Conservation (phyloP, 2,113 vertebrate species). For the Engystomops pustulosus region DNA sequence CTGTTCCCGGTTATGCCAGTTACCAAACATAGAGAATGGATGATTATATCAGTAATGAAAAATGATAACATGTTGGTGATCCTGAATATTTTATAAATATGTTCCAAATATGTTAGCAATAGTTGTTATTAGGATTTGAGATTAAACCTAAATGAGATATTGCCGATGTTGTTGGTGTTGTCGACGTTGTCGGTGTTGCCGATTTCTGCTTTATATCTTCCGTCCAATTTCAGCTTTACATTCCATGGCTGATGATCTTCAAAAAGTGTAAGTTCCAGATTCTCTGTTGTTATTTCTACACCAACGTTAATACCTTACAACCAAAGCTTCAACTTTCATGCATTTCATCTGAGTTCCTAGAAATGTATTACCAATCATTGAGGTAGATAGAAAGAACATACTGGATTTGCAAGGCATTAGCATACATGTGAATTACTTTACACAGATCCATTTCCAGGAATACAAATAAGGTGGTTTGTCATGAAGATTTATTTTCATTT, state of each 20-base stretch:
- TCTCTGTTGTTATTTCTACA: no score
- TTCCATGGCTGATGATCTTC: not conserved
- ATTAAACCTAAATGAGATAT: not conserved
- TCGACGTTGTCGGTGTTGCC: not conserved
- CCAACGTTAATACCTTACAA: no score
- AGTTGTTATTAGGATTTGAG: not conserved
- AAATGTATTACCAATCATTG: not conserved
- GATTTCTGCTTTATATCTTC: not conserved
- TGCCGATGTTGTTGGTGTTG: not conserved
- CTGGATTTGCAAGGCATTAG: no score
- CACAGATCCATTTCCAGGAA: no score
- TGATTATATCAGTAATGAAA: not conserved
- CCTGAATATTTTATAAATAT: not conserved
- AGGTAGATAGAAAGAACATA: not conserved
- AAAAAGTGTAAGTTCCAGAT: no score
- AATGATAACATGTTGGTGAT: not conserved
- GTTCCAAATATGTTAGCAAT: not conserved
- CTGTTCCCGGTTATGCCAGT: conserved; percentile 42
- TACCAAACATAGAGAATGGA: not conserved
- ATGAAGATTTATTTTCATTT: no score
- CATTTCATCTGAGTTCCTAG: not conserved
- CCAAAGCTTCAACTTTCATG: not conserved
- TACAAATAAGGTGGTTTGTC: no score
- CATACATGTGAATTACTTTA: no score
- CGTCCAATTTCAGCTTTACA: not conserved